Evolutionary conservation across 1,140 invertebrate species (phyloP), one percentile per base, ranked within the genome.

Genomic region (Hormaphis cornu): DNA sequence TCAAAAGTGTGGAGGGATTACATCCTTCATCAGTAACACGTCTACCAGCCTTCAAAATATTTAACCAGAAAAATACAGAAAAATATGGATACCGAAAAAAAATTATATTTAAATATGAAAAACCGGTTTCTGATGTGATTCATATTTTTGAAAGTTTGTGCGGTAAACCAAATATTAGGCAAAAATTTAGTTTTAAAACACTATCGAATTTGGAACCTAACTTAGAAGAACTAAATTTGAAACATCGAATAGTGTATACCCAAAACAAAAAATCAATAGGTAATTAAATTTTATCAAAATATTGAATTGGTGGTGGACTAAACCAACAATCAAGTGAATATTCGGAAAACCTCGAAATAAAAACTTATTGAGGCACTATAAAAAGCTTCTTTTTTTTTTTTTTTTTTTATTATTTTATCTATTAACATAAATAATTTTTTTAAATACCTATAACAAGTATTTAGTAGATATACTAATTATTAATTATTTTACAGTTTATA

Each of bases 1-100:
- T 70, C 56, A 69, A 71, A 7, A 74, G 69, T 58, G 61, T 69
- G 3, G 35, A 72, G n/a, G 54, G 71, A 66, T 56, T 73, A 50
- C 26, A 72, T 42, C 73, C 73, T 53, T 66, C 71, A 16, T 48
- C 71, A 20, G 69, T 73, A 12, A 69, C 63, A 56, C 44, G 69
- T 12, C 69, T 72, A 16, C 56, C 71, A 6, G 72, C 72, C n/a
- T 74, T 72, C 56, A 73, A 74, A 70, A 70, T 72, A 24, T 61
- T 74, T 44, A 63, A 37, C 54, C 37, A 69, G 52, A 52, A 56
- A 54, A 4, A 24, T n/a, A 26, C 4, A n/a, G 28, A 22, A 48
- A 59, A 50, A 70, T 3, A 22, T 1, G 9, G 50, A 48, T 26
- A 30, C 14, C 14, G 24, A 16, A 61, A 54, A 7, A 48, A 42